Base-by-base conservation (phyloP, 2,888 invertebrate genomes). In the Harpagoxenus sublaevis region DNA sequence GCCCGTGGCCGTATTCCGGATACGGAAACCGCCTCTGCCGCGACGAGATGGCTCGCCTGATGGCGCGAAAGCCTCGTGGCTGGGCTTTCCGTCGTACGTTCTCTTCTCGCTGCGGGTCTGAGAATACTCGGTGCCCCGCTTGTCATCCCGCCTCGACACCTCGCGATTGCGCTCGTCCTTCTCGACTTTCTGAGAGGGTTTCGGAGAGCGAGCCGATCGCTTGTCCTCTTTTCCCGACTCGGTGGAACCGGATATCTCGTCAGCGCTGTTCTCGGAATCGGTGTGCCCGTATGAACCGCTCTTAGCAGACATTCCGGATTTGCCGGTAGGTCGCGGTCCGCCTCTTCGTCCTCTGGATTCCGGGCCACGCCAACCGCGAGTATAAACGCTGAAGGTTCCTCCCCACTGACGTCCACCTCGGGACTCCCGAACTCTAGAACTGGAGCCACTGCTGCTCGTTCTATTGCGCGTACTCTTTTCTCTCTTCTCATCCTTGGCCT, bases 41-140 rank as follows among this genome's bases (percentile, higher is more conserved):
- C 98, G 97, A 74, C 98, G 96, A 1, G 98, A 98, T 0, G 98
- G 98, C 94, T 98, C 98, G 0, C 98, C 98, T 35, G 98, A 96
- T 0, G 98, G 98, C 1, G 98, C 97, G 95, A 98, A 98, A 70
- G 97, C 97, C 92, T 97, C 97, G 83, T 96, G 95, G 88, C 92
- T 92, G 1, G 94, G 92, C 87, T 94, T 92, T 3, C 92, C 92
- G n/a, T 94, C 93, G 82, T 93, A 94, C 0, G 90, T 85, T 68
- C 94, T 92, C 85, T 95, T 95, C 3, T 95, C 95, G 84, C 66
- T 91, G 12, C 93, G 89, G 6, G 88, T 75, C 65, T 92, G 93
- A 1, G 92, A 66, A 79, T 93, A 93, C 28, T 94, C 93, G 10
- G 62, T 55, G 51, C 78, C 84, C 3, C 92, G 90, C 83, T 94